These are phyloP conservation scores for Perdix hodgsoniae DNA, from an alignment of 2,797 vertebrate genomes.

Conservation along the genomic window DNA sequence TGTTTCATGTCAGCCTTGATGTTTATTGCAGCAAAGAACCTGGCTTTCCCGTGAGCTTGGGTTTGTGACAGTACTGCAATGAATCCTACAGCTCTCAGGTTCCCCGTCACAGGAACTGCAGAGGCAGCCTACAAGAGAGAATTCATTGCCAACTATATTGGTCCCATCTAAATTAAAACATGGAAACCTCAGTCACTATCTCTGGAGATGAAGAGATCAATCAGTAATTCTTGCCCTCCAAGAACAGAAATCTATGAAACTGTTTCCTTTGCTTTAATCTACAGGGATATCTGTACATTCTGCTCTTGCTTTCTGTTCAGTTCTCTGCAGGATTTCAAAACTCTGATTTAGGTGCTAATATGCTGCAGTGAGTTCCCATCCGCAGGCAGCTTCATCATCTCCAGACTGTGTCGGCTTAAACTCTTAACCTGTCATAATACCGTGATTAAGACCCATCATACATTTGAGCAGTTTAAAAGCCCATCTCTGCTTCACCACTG, in stretches of 20 bases:
- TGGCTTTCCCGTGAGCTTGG: neutral
- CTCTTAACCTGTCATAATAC: constrained; percentile 55
- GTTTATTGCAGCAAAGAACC: neutral
- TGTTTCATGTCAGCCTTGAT: neutral
- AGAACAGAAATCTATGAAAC: neutral
- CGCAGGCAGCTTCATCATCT: constrained; percentile 53
- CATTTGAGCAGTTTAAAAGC: constrained; percentile 31
- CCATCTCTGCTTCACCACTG: neutral
- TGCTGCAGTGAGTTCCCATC: constrained; percentile 20
- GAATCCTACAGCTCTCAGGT: neutral
- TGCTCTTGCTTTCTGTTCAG: neutral
- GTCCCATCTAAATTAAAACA: neutral
- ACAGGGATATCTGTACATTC: neutral
- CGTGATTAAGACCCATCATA: constrained; percentile 50
- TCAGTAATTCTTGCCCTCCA: neutral
- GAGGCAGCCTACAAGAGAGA: neutral
- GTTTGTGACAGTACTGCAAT: neutral
- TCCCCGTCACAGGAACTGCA: neutral
- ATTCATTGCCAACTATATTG: neutral
- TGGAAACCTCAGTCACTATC: neutral
- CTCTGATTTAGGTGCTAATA: constrained; percentile 54
- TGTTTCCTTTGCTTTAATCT: constrained; percentile 4
- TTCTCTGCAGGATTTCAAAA: constrained; percentile 25
- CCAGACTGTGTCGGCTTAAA: constrained; percentile 33
- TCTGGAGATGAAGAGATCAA: constrained; percentile 32